Conservation (phyloP, 2,113 vertebrate species). For the Pterocles orientalis region DNA sequence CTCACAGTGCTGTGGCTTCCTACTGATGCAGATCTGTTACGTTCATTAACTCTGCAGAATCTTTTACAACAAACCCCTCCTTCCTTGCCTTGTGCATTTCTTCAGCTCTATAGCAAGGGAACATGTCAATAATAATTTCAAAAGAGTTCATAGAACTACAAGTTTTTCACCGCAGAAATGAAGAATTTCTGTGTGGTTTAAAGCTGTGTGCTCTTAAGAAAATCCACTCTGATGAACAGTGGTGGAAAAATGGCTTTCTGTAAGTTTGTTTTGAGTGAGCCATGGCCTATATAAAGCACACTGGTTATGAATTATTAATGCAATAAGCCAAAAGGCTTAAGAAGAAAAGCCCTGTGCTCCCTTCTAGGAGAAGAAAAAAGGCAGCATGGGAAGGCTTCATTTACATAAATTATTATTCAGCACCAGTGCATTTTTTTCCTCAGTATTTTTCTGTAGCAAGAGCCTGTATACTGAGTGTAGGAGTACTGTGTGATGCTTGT, state of each 20-base stretch:
- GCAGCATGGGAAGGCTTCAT: neutral
- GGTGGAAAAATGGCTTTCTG: neutral
- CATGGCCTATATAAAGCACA: neutral
- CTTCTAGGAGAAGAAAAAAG: neutral
- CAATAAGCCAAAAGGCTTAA: slow-evolving; percentile 11
- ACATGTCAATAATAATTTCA: neutral
- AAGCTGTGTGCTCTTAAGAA: neutral
- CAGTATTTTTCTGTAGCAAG: neutral
- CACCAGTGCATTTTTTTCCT: neutral
- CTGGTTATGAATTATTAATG: slow-evolving; percentile 31
- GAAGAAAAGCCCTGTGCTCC: neutral
- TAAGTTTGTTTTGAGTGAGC: neutral
- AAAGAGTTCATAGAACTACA: neutral
- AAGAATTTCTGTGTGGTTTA: neutral
- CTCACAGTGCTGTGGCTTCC: neutral
- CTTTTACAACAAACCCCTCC: neutral
- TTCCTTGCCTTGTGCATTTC: neutral
- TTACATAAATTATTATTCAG: slow-evolving; percentile 1
- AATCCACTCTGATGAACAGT: neutral
- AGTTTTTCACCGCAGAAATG: neutral
- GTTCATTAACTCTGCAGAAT: neutral
- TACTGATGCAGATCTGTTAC: neutral
- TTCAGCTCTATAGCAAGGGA: neutral
- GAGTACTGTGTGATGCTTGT: neutral
- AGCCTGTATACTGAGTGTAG: neutral